These are phyloP conservation scores for Minunthozetes semirufus DNA, from an alignment of 2,888 invertebrate species.

Conservation along the genomic window DNA sequence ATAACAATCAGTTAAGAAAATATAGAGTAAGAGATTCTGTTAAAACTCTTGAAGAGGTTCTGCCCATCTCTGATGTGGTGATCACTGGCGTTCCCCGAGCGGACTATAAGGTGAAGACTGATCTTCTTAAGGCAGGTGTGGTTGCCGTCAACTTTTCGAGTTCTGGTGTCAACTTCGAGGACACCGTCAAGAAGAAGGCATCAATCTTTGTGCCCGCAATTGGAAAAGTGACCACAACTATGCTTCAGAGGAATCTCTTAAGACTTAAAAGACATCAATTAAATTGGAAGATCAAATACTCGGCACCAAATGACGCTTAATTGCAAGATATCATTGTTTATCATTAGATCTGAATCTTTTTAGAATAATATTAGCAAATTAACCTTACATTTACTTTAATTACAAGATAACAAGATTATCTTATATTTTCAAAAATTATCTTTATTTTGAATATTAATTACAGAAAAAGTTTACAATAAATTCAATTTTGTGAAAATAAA, in stretches of 20 bases:
- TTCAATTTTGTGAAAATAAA: too few species aligned
- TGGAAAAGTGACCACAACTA: slow-evolving; percentile 37
- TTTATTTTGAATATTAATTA: too few species aligned
- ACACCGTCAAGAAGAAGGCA: slow-evolving; percentile 28
- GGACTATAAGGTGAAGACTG: slow-evolving; percentile 29
- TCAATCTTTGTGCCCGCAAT: slow-evolving; percentile 35
- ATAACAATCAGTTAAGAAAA: slow-evolving; percentile 10
- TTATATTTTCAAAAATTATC: too few species aligned
- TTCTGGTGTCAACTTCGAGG: slow-evolving; percentile 34
- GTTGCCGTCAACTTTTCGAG: slow-evolving; percentile 37
- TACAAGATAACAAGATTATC: too few species aligned
- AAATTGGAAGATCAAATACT: slow-evolving; percentile 21
- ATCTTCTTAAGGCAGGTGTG: slow-evolving; percentile 32
- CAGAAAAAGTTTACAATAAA: too few species aligned
- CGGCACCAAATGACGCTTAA: not conserved
- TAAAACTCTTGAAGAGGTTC: slow-evolving; percentile 32
- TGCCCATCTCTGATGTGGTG: slow-evolving; percentile 36
- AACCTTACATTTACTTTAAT: too few species aligned
- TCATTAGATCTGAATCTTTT: too few species aligned
- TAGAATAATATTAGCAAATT: too few species aligned
- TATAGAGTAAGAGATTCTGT: slow-evolving; percentile 29
- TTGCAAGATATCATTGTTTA: too few species aligned
- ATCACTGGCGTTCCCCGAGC: slow-evolving; percentile 37
- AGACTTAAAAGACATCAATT: slow-evolving; percentile 32
- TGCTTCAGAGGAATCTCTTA: slow-evolving; percentile 37